Conservation (phyloP, 1,140 invertebrate species). For the Drosophila pandora region DNA sequence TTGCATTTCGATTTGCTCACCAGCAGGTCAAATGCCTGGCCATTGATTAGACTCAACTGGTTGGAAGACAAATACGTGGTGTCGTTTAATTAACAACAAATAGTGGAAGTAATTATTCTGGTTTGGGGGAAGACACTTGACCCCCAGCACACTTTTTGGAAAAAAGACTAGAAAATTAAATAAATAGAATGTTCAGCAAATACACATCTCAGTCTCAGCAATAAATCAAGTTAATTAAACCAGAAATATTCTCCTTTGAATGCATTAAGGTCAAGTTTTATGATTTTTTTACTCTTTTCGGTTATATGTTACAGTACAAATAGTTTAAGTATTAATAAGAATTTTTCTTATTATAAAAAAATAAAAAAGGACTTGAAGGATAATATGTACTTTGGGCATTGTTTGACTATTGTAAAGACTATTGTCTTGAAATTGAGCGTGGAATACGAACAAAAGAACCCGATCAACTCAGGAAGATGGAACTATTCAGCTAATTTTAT, state of each 20-base stretch:
- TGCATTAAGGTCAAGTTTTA: no score
- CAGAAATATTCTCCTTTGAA: not conserved
- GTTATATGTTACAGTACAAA: no score
- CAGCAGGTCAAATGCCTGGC: constrained; percentile 33
- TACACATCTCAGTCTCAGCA: not conserved
- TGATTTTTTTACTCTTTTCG: no score
- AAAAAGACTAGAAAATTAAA: not conserved
- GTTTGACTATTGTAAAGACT: no score
- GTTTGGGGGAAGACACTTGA: not conserved
- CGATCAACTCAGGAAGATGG: constrained; percentile 18
- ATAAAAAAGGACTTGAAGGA: no score
- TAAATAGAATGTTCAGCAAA: not conserved
- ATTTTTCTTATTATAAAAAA: no score
- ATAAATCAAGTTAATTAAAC: not conserved
- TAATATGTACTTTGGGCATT: no score
- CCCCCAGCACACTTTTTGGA: not conserved
- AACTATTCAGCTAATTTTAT: not conserved
- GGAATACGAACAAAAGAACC: not conserved
- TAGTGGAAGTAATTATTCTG: not conserved
- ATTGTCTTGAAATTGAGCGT: no score
- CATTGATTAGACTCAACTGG: constrained; percentile 27
- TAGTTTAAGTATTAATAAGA: no score
- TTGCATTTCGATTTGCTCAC: constrained; percentile 46
- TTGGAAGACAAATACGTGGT: constrained; percentile 16
- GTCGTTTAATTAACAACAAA: constrained; percentile 33